Percentiles rank a stretch among this genome's conserved stretches.
Conservation (phyloP, 2,888 invertebrate genomes). For the Scaptomyza tumidula region DNA sequence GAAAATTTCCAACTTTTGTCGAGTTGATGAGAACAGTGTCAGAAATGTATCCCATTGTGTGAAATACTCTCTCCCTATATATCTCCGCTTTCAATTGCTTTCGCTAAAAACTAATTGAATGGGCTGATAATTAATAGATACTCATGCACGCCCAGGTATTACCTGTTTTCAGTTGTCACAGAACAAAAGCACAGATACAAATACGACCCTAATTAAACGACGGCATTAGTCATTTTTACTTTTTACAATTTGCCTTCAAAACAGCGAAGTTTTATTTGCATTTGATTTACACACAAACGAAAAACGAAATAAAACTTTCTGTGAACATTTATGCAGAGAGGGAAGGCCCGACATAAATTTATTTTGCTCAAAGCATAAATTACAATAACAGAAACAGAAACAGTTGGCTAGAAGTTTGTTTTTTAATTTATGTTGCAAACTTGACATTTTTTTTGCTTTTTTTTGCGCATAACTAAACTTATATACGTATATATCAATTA, state of each 20-base stretch:
- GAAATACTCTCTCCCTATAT: slow-evolving; percentile 1
- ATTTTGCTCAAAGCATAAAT: slow-evolving; percentile 43
- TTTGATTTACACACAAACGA: not conserved
- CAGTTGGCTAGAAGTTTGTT: slow-evolving; percentile 4
- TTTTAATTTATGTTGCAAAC: not conserved
- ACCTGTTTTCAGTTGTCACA: slow-evolving; percentile 10
- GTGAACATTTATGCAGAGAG: slow-evolving; percentile 47
- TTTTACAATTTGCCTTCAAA: slow-evolving; percentile 31
- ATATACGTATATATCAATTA: not conserved
- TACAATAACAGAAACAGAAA: slow-evolving; percentile 42
- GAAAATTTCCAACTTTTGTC: slow-evolving; percentile 18
- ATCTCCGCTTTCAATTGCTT: slow-evolving; percentile 32
- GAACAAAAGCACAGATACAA: slow-evolving; percentile 18
- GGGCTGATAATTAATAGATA: slow-evolving; percentile 47
- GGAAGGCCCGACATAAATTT: slow-evolving; percentile 4
- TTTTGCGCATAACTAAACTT: not conserved
- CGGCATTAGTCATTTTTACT: slow-evolving; percentile 43
- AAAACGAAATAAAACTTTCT: slow-evolving; percentile 13
- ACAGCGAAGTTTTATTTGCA: slow-evolving; percentile 6
- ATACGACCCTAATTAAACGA: slow-evolving; percentile 4
- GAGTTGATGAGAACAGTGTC: slow-evolving; percentile 25
- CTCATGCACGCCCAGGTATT: slow-evolving; percentile 35
- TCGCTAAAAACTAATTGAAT: slow-evolving; percentile 49
- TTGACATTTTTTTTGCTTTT: not conserved
- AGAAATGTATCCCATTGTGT: slow-evolving; percentile 32